These are phyloP conservation scores for Apeltes quadracus DNA, from an alignment of 2,113 vertebrate species.

Conservation along the genomic window DNA sequence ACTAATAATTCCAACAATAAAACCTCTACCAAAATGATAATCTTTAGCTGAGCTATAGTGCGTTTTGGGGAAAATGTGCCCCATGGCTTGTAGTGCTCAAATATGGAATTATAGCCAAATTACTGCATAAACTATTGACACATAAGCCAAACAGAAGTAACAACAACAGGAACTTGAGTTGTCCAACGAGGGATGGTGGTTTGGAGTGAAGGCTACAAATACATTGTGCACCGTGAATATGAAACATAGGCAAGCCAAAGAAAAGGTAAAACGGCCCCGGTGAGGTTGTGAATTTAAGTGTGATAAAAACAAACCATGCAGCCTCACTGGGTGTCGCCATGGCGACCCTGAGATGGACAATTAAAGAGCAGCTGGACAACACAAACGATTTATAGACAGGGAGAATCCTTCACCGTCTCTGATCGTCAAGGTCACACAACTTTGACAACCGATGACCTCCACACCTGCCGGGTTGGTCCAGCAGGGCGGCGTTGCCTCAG, in stretches of 20 bases:
- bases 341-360: constrained; percentile 23
- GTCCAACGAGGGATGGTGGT: constrained; percentile 26
- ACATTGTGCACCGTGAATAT: constrained; percentile 25
- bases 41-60: background rate
- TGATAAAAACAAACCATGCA: constrained; percentile 3
- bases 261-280: background rate
- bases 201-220: constrained; percentile 25
- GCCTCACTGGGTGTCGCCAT: constrained; percentile 5
- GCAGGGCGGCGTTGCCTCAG: background rate
- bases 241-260: background rate
- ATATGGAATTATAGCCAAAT: constrained; percentile 13
- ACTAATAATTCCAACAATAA: too few species aligned
- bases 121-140: constrained; percentile 1
- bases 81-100: constrained; percentile 6
- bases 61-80: background rate
- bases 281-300: constrained; percentile 14
- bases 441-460: constrained; percentile 17
- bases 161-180: constrained; percentile 32
- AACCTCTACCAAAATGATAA: background rate
- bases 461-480: background rate
- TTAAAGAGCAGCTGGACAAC: constrained; percentile 29
- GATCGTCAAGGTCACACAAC: constrained; percentile 3
- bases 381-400: constrained; percentile 11
- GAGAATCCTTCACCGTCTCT: constrained; percentile 15
- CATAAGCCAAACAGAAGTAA: constrained; percentile 30